Evolutionary conservation across 2,888 invertebrate genomes (phyloP), one percentile per base, ranked within the genome.

Genomic region (Callyntrura sp.): DNA sequence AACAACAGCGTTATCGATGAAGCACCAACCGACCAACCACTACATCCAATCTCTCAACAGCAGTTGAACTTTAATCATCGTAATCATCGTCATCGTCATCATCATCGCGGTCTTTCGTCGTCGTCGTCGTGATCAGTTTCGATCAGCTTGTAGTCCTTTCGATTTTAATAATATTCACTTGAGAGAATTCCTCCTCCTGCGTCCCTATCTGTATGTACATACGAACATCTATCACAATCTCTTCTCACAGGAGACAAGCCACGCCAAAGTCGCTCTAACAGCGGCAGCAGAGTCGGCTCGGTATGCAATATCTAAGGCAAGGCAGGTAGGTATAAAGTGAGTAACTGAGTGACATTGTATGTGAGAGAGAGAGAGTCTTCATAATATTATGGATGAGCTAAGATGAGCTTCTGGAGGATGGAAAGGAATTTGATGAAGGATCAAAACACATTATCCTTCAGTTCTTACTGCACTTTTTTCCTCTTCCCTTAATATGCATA

Each of bases 101-200:
- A 45, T 5, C 9, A 20, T 3, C 73, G 6, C 28, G 45, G 35
- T 35, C 35, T 35, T 35, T 35, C 35, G 35, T 35, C 35, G 14
- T 57, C n/a, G 57, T 79, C 79, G 17, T 57, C 57, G 35, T 79
- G 55, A 79, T 57, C 79, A 55, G 55, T 48, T 17, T 57, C 76
- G 57, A n/a, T n/a, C n/a, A n/a, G n/a, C n/a, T 3, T 60, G 60
- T 57, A 60, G 76, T 51, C 85, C 85, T 85, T 85, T 85, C 76
- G 43, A 76, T 85, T 85, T 85, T 85, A 85, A 85, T 85, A 85
- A 85, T 85, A 85, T 76, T 84, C 84, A 84, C 84, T 70, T 84
- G 84, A 55, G 70, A 55, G 70, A 68, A 51, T 79, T 79, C 57
- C 57, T 8, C n/a, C 79, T 76, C 73, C 45, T 76, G 73, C n/a